phyloP scores from a whole-genome alignment of 2,113 vertebrate genomes.

The Physeter macrocephalus region DNA sequence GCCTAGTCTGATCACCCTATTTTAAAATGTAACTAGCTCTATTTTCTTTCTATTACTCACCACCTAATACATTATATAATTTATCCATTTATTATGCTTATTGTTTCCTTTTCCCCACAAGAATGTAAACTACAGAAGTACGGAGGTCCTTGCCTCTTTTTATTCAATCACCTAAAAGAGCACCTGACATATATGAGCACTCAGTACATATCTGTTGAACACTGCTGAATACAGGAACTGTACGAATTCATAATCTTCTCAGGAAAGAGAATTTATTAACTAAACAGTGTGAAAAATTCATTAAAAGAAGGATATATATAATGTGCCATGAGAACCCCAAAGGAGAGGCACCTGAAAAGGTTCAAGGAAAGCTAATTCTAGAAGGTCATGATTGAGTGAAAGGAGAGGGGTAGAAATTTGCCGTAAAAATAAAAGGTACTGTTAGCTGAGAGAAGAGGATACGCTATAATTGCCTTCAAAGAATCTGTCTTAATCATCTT shows the following conservation, averaged over 20 bases:
- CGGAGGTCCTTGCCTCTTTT: slow-evolving; percentile 5
- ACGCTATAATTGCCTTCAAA: neutral
- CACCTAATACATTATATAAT: neutral
- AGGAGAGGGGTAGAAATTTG: neutral
- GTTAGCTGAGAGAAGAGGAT: neutral
- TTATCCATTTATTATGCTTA: neutral
- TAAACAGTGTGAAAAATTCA: neutral
- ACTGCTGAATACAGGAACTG: neutral
- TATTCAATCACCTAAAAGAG: neutral
- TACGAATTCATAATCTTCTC: slow-evolving; percentile 31
- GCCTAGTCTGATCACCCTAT: neutral
- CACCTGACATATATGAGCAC: neutral
- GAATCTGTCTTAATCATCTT: neutral
- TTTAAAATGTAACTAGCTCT: neutral
- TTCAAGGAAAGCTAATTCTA: neutral
- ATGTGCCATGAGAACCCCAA: neutral
- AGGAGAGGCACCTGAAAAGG: neutral
- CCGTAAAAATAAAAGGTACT: neutral
- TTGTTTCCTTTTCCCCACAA: neutral
- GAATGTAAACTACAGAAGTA: slow-evolving; percentile 1
- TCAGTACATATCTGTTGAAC: neutral
- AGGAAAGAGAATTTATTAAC: slow-evolving; percentile 18
- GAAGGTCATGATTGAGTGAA: neutral
- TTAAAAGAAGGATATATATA: neutral
- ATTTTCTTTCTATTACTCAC: neutral